A percentile compares a stretch with the other conserved stretches of the same genome.
These are phyloP conservation scores for Heliconius congener DNA, from an alignment of 1,140 invertebrate genomes.

Conservation along the genomic window DNA sequence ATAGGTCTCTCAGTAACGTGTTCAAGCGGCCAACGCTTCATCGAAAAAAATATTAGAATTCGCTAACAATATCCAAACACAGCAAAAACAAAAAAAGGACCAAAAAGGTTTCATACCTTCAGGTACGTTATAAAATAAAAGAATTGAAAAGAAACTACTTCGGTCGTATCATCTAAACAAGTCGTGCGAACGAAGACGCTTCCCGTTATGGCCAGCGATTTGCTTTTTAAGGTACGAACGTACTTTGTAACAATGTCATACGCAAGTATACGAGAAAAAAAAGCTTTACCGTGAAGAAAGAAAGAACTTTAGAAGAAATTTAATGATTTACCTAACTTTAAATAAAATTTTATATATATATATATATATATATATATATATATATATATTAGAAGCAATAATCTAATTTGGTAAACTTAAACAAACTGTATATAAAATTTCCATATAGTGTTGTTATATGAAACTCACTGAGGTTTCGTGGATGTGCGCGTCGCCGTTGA, in stretches of 20 bases:
- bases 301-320: background rate
- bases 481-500: slow-evolving; percentile 87
- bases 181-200: slow-evolving; percentile 7
- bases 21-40: background rate
- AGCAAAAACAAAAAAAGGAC: background rate
- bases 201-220: background rate
- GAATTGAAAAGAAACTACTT: background rate
- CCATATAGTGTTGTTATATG: background rate
- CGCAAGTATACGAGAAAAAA: too few species aligned
- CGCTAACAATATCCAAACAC: background rate
- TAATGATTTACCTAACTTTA: background rate
- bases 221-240: background rate
- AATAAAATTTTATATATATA: too few species aligned
- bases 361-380: too few species aligned
- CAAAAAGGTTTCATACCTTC: background rate
- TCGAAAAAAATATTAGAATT: background rate
- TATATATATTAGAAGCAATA: too few species aligned
- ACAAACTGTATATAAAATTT: too few species aligned
- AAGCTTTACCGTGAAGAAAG: too few species aligned
- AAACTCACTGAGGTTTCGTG: slow-evolving; percentile 66
- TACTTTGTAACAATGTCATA: background rate
- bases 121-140: background rate
- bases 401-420: too few species aligned
- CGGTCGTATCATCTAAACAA: background rate
- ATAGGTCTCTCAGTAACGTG: too few species aligned